Evolutionary conservation across 2,797 vertebrate species (phyloP).

Genomic region (Synaphobranchus kaupii): DNA sequence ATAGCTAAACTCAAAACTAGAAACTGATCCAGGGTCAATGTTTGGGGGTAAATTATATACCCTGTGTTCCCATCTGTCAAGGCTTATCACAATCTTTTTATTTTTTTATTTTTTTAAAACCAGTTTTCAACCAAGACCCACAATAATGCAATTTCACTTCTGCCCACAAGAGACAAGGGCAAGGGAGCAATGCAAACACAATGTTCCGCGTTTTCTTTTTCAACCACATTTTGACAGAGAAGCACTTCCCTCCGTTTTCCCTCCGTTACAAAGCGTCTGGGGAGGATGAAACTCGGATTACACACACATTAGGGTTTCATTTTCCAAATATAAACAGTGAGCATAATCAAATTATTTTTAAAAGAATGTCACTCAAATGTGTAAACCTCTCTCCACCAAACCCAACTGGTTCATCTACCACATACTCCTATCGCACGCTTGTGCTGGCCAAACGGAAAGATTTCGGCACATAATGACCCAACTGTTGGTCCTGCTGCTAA

Average conservation of each 20-base stretch:
- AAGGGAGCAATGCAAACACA: background rate
- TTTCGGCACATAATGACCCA: background rate
- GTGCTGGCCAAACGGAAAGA: background rate
- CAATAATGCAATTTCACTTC: background rate
- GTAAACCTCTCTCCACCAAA: background rate
- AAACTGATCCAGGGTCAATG: background rate
- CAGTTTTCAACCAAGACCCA: background rate
- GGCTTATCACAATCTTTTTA: background rate
- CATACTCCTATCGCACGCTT: background rate
- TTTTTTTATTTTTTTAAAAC: background rate
- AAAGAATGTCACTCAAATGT: background rate
- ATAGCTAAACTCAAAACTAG: background rate
- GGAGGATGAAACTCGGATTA: background rate
- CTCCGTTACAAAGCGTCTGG: background rate
- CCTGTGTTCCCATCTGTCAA: background rate
- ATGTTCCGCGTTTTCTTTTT: background rate
- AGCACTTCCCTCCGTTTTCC: background rate
- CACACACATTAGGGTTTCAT: background rate
- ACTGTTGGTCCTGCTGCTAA: background rate
- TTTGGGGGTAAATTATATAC: background rate
- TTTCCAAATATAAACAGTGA: background rate
- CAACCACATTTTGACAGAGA: background rate
- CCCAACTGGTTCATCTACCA: background rate
- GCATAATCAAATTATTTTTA: background rate
- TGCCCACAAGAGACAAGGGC: background rate